Conservation (phyloP, 2,888 invertebrate species). For the Mesorhabditis belari region DNA sequence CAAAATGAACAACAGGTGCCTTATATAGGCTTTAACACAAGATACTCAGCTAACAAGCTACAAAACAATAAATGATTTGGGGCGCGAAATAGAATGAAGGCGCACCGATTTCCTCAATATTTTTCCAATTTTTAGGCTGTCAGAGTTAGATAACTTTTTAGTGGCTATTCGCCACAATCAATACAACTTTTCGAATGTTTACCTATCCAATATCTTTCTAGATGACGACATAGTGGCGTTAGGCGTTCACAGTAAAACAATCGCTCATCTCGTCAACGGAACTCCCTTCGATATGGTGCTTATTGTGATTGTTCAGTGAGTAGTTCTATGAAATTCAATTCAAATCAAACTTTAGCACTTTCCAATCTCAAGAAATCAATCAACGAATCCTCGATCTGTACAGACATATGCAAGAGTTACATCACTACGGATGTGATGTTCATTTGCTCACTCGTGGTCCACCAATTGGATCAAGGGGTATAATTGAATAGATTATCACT, state of each 20-base stretch:
- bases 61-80: too few relatives aligned
- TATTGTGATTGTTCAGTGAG: constrained; percentile 24
- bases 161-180: too few relatives aligned
- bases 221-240: constrained; percentile 15
- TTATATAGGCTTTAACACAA: too few relatives aligned
- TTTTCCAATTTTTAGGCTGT: too few relatives aligned
- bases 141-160: too few relatives aligned
- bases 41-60: too few relatives aligned
- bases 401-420: constrained; percentile 26
- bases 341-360: constrained; percentile 15
- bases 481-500: neutral
- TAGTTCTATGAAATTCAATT: neutral
- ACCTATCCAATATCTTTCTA: neutral
- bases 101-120: too few relatives aligned
- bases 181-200: too few relatives aligned
- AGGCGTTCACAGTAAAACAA: constrained; percentile 27
- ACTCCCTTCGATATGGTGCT: constrained; percentile 25
- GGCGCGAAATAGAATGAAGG: too few relatives aligned
- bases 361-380: constrained; percentile 25
- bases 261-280: constrained; percentile 23
- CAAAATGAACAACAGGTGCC: too few relatives aligned
- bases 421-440: constrained; percentile 23
- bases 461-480: constrained; percentile 24
- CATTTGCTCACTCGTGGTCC: constrained; percentile 32
- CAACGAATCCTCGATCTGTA: constrained; percentile 33